A percentile compares a stretch with the other conserved stretches of the same genome.
phyloP scores from a whole-genome alignment of 30 jellyfish, hydroid and myxozoan species.

The Turritopsis rubra region DNA sequence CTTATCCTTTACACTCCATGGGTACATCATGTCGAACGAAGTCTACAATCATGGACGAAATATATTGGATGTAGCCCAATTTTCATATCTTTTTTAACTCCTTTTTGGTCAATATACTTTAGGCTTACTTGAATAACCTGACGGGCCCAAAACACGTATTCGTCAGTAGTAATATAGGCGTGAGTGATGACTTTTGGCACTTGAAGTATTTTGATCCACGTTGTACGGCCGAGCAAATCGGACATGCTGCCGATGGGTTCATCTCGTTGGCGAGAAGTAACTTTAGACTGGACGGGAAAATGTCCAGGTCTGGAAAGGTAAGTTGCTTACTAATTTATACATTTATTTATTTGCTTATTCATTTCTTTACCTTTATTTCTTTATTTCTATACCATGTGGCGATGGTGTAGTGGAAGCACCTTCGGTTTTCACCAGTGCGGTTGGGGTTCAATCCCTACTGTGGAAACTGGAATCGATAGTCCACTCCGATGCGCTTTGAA shows the following conservation, averaged over 20 bases:
- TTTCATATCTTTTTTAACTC: neutral
- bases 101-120: no score
- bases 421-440: no score
- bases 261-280: constrained; percentile 42
- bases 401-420: neutral
- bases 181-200: constrained; percentile 22
- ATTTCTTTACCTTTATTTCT: no score
- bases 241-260: constrained; percentile 61
- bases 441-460: no score
- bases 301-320: constrained; percentile 63
- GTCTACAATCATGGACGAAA: neutral
- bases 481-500: no score
- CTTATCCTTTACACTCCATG: no score
- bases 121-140: constrained; percentile 81
- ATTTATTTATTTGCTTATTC: no score
- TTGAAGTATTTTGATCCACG: neutral
- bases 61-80: no score
- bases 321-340: neutral
- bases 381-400: no score
- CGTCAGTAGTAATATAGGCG: constrained; percentile 24
- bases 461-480: no score
- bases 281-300: constrained; percentile 47
- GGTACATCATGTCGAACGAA: no score
- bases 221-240: constrained; percentile 54
- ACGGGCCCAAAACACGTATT: constrained; percentile 52